These are phyloP conservation scores for Poliocrania exsul DNA, from an alignment of 2,797 vertebrate species.

Conservation along the genomic window DNA sequence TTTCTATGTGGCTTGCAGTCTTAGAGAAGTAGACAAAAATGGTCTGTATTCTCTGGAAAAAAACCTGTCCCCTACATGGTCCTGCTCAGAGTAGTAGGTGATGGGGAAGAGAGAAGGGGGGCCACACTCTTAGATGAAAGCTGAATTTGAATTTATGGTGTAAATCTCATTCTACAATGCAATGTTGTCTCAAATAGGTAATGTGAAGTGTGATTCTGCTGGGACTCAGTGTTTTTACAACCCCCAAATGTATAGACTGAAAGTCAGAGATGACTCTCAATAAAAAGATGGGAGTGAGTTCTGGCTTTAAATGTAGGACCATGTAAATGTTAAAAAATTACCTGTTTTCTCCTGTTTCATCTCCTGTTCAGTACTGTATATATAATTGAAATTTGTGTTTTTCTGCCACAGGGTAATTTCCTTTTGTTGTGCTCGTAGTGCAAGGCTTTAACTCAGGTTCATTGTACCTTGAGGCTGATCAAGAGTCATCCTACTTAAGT, in stretches of 20 bases:
- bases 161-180: background rate
- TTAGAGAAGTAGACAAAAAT: background rate
- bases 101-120: background rate
- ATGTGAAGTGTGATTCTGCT: background rate
- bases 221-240: background rate
- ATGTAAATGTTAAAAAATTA: background rate
- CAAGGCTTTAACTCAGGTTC: background rate
- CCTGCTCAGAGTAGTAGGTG: background rate
- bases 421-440: background rate
- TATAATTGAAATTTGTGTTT: background rate
- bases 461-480: background rate
- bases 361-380: background rate
- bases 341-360: background rate
- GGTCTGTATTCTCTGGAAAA: background rate
- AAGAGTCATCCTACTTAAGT: background rate
- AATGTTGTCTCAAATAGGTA: background rate
- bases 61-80: accelerated
- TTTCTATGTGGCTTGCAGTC: background rate
- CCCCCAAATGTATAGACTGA: background rate
- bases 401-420: background rate
- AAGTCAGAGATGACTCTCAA: background rate
- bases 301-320: background rate
- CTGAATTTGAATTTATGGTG: background rate
- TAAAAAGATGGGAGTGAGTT: background rate
- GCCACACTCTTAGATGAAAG: accelerated